Evolutionary conservation across 2,113 vertebrate species (phyloP), one percentile per base, ranked within the genome.

Genomic region (Martes martes): DNA sequence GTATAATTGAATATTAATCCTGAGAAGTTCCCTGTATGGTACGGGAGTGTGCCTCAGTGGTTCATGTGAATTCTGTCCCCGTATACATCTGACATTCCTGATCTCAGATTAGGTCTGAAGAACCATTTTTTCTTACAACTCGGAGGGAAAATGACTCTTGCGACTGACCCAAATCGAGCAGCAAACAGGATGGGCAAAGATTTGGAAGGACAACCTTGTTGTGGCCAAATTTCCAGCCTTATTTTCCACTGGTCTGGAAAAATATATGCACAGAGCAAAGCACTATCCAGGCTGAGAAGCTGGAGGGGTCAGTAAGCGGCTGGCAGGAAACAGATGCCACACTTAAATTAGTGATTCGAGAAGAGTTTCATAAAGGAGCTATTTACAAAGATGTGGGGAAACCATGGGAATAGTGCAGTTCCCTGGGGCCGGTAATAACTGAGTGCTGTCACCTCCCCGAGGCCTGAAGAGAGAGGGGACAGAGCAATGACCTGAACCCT

Each of bases 161-260:
- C 10, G 47, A 71, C 73, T 24, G 63, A 73, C 36, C 86, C 63
- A 31, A 79, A 39, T n/a, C 2, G 24, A 91, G 78, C 21, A 57
- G 59, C 86, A 95, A 92, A 95, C 61, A 92, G 96, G 83, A 81
- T 55, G 50, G 45, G 57, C 84, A 73, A 81, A 76, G 91, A 78
- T 95, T 71, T 83, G 73, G 74, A 97, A 97, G 63, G 94, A 97
- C 78, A 91, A 9, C 31, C 26, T 93, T 65, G 11, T 52, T 15
- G 13, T 31, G 88, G 96, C 96, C 86, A 96, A 94, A 82, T 96
- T 94, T 91, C 95, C 92, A 94, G 89, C 82, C 78, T 96, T 39
- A 39, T 96, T 97, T 97, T 84, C 95, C 96, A 89, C 81, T 33
- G 92, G 89, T 95, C 89, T 45, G 81, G 95, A 95, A 94, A 96